Evolutionary conservation across 2,113 vertebrate species (phyloP).

Genomic region (Raphicerus campestris): DNA sequence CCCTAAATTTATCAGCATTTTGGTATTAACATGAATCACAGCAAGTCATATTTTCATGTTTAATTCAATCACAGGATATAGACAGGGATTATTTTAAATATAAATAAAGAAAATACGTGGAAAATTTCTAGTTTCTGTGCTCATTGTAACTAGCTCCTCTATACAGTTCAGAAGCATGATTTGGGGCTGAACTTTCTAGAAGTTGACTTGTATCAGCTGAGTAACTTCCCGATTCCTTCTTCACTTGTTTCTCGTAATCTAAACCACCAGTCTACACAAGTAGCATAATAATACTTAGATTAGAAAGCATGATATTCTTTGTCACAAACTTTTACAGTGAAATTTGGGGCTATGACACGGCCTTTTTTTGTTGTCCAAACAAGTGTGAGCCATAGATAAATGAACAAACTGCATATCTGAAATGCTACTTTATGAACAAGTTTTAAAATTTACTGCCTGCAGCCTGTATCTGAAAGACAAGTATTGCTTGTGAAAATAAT

Average conservation of each 20-base stretch:
- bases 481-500: not conserved
- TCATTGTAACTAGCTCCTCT: not conserved
- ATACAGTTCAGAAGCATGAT: not conserved
- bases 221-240: not conserved
- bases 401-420: not conserved
- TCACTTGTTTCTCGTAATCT: not conserved
- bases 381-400: not conserved
- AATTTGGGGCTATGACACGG: not conserved
- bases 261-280: not conserved
- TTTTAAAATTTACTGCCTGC: not conserved
- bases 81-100: slow-evolving; percentile 29
- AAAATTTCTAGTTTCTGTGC: not conserved
- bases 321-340: not conserved
- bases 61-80: not conserved
- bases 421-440: slow-evolving; percentile 1
- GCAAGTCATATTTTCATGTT: slow-evolving; percentile 17
- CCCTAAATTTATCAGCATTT: not conserved
- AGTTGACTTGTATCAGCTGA: not conserved
- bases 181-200: not conserved
- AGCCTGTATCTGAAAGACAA: not conserved
- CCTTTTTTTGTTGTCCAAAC: slow-evolving; percentile 28
- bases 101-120: not conserved
- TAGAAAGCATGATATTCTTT: slow-evolving; percentile 3
- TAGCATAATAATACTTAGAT: slow-evolving; percentile 23
- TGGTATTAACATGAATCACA: not conserved